Evolutionary conservation across 2,797 vertebrate species (phyloP).

Genomic region (Acridotheres tristis): DNA sequence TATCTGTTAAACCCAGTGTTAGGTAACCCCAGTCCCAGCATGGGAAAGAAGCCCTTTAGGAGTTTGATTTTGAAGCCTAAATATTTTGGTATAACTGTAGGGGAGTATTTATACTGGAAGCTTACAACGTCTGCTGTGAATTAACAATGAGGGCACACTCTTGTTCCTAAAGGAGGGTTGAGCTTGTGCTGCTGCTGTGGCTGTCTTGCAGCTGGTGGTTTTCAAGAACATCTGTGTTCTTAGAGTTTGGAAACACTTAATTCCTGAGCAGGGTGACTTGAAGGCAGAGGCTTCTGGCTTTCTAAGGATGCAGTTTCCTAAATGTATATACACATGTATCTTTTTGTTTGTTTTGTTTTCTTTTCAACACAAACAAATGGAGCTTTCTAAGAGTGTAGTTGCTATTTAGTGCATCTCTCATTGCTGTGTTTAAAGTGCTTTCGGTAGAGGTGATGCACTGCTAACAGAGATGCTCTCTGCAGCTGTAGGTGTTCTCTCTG

Average conservation of each 20-base stretch:
- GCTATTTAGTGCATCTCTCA: background rate
- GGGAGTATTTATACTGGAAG: background rate
- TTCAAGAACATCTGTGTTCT: background rate
- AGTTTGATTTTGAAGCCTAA: background rate
- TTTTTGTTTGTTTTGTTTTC: background rate
- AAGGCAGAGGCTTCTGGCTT: background rate
- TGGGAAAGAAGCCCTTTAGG: background rate
- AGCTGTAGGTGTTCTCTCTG: background rate
- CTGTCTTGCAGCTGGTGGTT: conserved; percentile 5
- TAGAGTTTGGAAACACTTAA: background rate
- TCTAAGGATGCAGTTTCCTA: background rate
- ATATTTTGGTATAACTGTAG: background rate
- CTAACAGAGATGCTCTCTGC: background rate
- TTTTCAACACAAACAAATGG: background rate
- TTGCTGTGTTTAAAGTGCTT: background rate
- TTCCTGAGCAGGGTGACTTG: background rate
- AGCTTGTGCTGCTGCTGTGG: background rate
- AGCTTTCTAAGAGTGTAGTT: background rate
- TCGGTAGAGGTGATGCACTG: background rate
- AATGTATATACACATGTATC: background rate
- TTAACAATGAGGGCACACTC: background rate
- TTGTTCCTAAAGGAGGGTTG: background rate
- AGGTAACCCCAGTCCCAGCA: background rate
- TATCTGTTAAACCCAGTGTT: background rate
- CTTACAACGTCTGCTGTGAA: background rate